phyloP scores from a whole-genome alignment of 2,797 vertebrate species.

The Ceryle rudis region DNA sequence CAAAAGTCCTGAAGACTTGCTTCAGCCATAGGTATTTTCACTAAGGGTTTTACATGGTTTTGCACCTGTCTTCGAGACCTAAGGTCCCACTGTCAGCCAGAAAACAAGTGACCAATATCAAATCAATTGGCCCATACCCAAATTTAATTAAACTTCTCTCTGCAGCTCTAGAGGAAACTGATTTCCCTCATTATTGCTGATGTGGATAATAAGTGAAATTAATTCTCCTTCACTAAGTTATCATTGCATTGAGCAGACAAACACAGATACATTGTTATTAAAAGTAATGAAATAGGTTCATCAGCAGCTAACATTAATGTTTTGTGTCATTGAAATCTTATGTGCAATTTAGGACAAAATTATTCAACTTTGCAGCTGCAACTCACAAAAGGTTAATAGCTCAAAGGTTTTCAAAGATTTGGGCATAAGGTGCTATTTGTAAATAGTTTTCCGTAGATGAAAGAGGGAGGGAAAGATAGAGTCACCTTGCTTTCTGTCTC shows the following conservation, averaged over 20 bases:
- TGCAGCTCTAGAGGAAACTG: conserved; percentile 61
- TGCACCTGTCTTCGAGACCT: not conserved
- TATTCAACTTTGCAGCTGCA: conserved; percentile 3
- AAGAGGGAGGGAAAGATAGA: not conserved
- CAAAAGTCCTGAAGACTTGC: not conserved
- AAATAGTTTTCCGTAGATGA: not conserved
- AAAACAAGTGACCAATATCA: conserved; percentile 63
- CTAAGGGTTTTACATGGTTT: conserved; percentile 35
- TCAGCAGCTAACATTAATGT: conserved; percentile 71
- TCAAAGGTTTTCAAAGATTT: conserved; percentile 22
- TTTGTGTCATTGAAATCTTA: conserved; percentile 44
- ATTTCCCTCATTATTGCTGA: conserved; percentile 76
- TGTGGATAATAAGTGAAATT: conserved; percentile 76
- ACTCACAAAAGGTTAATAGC: conserved; percentile 51
- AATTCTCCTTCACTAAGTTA: conserved; percentile 79
- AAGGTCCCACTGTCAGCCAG: conserved; percentile 54
- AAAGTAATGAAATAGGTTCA: conserved; percentile 75
- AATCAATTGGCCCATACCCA: conserved; percentile 69
- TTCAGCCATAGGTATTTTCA: not conserved
- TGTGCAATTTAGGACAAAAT: conserved; percentile 64
- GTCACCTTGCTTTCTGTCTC: not conserved
- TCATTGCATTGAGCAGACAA: conserved; percentile 73
- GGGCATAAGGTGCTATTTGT: not conserved
- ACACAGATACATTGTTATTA: conserved; percentile 78
- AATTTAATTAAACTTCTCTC: conserved; percentile 78